phyloP scores from a whole-genome alignment of 1,140 invertebrate species.

The Proales similis region DNA sequence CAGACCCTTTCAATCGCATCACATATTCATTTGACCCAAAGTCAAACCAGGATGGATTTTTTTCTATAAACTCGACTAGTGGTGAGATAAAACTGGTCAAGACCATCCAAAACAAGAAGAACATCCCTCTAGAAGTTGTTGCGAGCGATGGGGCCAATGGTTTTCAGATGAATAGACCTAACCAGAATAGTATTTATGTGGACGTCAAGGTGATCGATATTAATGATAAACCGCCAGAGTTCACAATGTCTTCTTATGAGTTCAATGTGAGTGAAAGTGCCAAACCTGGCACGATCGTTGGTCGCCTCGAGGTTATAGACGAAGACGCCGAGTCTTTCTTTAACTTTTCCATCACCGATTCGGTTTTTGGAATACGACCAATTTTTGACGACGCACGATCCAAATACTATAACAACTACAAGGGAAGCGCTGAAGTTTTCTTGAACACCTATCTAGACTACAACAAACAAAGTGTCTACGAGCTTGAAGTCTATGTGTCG shows the following conservation, averaged over 20 bases:
- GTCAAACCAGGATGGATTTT: conserved; percentile 29
- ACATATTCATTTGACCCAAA: conserved; percentile 9
- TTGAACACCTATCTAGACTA: conserved; percentile 19
- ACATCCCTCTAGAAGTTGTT: conserved; percentile 19
- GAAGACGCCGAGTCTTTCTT: conserved; percentile 29
- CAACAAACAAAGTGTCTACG: neutral
- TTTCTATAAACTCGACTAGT: conserved; percentile 16
- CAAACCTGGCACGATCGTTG: conserved; percentile 11
- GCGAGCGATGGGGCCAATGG: conserved; percentile 30
- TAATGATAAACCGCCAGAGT: conserved; percentile 29
- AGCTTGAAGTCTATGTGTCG: conserved; percentile 1
- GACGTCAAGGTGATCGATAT: conserved; percentile 35
- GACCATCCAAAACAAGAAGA: conserved; percentile 24
- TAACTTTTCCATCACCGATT: conserved; percentile 26
- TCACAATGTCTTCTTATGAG: neutral
- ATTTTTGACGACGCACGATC: conserved; percentile 10
- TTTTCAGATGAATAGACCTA: neutral
- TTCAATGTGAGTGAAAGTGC: conserved; percentile 22
- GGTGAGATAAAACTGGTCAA: conserved; percentile 35
- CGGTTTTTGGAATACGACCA: conserved; percentile 14
- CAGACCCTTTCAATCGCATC: conserved; percentile 6
- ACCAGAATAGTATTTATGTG: conserved; percentile 27
- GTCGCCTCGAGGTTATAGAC: conserved; percentile 15
- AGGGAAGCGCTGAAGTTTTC: conserved; percentile 15
- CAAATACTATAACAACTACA: conserved; percentile 4